Evolutionary conservation across 2,797 vertebrate species (phyloP), one percentile per base, ranked within the genome.

Genomic region (Siniperca undulata): DNA sequence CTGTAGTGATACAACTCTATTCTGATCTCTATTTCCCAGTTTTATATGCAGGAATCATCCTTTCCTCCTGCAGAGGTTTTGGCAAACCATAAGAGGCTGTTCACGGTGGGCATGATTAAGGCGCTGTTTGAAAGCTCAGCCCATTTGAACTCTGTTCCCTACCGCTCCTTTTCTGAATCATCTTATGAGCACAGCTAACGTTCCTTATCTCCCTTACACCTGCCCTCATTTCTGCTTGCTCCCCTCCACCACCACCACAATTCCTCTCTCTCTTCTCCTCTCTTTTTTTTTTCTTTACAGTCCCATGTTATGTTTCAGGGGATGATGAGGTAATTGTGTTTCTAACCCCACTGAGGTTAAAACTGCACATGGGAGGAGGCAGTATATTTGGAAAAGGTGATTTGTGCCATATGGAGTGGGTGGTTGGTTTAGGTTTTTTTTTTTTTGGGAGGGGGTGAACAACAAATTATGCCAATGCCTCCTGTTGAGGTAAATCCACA

Each of bases 61-160:
- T 66, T 46, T 79, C 78, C 80, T 84, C 71, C 89, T 80, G 78
- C 87, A 79, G 91, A 83, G 79, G 80, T 90, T 87, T 88, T 83
- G 76, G 86, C 84, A 80, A 82, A 79, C 77, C 78, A 80, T 86
- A 74, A 90, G 88, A 90, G 86, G 79, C 84, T 79, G 30, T 79
- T 86, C 81, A 87, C 38, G 69, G 76, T 46, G 69, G 80, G 82
- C 77, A 88, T 93, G 91, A 94, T 93, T 93, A 93, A 94, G 89
- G 89, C 66, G 44, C 81, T 13, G 72, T 91, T 91, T 92, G 84
- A 90, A 91, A 91, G 87, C 91, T 85, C 84, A 85, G 88, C 85
- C 86, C 83, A 91, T 95, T 93, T 93, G 90, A 94, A 94, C 92
- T 92, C 85, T 88, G 87, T 90, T 91, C 86, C 86, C 84, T 10